phyloP scores from a whole-genome alignment of 2,888 invertebrate genomes.

The Limnephilus rhombicus region DNA sequence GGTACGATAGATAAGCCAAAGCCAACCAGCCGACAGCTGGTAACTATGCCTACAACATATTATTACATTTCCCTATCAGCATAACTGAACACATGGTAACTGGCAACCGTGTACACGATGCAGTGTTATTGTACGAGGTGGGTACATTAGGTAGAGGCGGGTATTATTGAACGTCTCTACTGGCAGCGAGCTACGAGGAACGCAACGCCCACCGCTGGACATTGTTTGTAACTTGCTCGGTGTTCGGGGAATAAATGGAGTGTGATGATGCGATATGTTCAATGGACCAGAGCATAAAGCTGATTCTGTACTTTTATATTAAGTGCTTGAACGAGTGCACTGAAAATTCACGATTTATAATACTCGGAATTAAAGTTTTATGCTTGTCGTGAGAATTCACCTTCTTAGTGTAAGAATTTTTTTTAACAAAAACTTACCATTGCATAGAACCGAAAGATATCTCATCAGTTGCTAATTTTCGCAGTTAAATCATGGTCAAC shows the following conservation, averaged over 20 bases:
- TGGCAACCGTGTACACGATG: neutral
- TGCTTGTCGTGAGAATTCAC: neutral
- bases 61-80: neutral
- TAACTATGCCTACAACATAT: neutral
- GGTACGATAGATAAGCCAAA: neutral
- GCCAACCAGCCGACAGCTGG: neutral
- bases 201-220: conserved; percentile 23
- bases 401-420: neutral
- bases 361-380: too few species aligned
- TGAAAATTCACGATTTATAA: neutral
- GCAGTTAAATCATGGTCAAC: too few species aligned
- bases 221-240: neutral
- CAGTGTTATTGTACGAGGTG: neutral
- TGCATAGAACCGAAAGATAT: neutral
- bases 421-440: neutral
- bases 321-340: neutral
- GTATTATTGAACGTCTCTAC: neutral
- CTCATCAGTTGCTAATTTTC: neutral
- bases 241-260: conserved; percentile 31
- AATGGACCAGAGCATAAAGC: conserved; percentile 12
- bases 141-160: neutral
- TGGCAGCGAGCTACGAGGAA: neutral
- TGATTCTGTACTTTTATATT: neutral
- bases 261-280: conserved; percentile 14
- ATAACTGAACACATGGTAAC: neutral